Base-by-base conservation (phyloP, 2,113 vertebrate genomes). In the Tenrec ecaudatus region DNA sequence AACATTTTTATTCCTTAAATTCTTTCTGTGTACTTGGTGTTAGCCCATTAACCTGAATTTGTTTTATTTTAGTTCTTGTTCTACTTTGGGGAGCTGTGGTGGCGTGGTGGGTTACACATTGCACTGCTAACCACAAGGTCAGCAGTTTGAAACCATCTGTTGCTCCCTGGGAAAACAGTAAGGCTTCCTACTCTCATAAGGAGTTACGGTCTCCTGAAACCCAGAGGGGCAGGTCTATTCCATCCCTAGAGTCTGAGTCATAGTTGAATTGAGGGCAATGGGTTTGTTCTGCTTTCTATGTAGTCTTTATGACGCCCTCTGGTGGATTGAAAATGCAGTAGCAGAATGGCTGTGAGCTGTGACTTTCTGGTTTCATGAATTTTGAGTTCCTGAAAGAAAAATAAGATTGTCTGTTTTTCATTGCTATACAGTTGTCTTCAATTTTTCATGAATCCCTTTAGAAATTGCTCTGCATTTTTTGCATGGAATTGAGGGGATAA, bases 271-370 rank as follows among this genome's bases (percentile, higher is more conserved):
- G 47, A 53, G 47, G 47, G 12, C 47, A 53, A 5, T 53, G 47
- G 31, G 10, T 82, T 81, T 60, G 11, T 95, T 76, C 10, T 17
- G 10, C 47, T 85, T 90, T 27, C 38, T 57, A 60, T 40, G 10
- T 62, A 25, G 64, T 90, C n/a, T 93, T 62, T 38, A 47, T 58
- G 57, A n/a, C 60, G 79, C 64, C 82, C 83, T 87, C 89, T 92
- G 43, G 64, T 33, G 88, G 64, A 68, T 85, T 85, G 15, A 14
- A 47, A 77, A 0, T 80, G 2, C 0, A 33, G 0, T 83, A 4
- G 66, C 25, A 94, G 82, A 58, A 8, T 64, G 43, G 33, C 14
- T 62, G 79, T 91, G 43, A 86, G 71, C 86, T 38, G 10, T 90
- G 78, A 64, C 71, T 9, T 31, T 86, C 1, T 95, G 86, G 71